These are phyloP conservation scores for Pristionchus fissidentatus DNA, from an alignment of 2,888 invertebrate species.

Conservation along the genomic window DNA sequence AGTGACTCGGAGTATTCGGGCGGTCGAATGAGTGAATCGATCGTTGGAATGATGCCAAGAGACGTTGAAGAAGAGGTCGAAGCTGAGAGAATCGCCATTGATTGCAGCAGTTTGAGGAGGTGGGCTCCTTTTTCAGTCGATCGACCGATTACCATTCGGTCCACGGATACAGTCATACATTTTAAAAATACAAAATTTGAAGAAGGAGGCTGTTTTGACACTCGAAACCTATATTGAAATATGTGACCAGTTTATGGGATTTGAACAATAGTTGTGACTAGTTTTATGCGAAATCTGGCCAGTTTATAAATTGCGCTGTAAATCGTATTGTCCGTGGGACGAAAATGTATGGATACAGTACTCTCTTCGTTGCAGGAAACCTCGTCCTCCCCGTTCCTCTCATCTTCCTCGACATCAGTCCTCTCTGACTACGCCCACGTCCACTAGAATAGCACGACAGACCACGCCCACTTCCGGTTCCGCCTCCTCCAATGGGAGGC, in stretches of 20 bases:
- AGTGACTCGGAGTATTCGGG: conserved; percentile 19
- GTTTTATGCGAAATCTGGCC: too few relatives aligned
- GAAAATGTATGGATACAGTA: too few relatives aligned
- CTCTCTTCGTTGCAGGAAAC: conserved; percentile 1
- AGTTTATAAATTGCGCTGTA: too few relatives aligned
- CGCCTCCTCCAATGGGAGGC: not conserved
- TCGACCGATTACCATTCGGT: not conserved
- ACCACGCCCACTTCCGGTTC: conserved; percentile 20
- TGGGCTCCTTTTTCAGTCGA: not conserved
- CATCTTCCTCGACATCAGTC: conserved; percentile 7
- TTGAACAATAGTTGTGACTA: too few relatives aligned
- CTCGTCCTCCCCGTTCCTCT: conserved; percentile 13
- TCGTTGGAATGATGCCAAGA: conserved; percentile 31
- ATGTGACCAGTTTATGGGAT: too few relatives aligned
- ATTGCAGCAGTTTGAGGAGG: conserved; percentile 29
- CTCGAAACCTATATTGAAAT: too few relatives aligned
- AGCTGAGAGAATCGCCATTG: conserved; percentile 39
- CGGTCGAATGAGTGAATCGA: not conserved
- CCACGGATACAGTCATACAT: not conserved
- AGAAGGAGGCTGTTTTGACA: too few relatives aligned
- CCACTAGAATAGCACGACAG: not conserved
- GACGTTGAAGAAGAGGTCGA: conserved; percentile 40
- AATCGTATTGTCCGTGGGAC: too few relatives aligned
- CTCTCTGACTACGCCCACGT: not conserved
- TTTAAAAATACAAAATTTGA: too few relatives aligned